Evolutionary conservation across 2,888 invertebrate species (phyloP).

Genomic region (Itoplectis maculator): DNA sequence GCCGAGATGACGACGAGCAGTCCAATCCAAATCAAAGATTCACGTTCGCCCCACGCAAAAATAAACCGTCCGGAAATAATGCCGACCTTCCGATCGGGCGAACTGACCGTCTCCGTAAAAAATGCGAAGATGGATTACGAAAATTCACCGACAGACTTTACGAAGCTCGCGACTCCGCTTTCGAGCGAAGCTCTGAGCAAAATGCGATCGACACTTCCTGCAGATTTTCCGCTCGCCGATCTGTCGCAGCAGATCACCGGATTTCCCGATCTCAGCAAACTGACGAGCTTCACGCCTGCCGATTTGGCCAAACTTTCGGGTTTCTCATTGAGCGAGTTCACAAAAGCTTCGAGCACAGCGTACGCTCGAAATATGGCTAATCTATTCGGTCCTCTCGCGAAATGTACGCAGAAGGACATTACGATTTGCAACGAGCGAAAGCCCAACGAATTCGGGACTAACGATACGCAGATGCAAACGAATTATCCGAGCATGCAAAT

Average conservation of each 20-base stretch:
- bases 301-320: slow-evolving; percentile 82
- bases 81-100: slow-evolving; percentile 81
- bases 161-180: slow-evolving; percentile 76
- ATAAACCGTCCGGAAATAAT: slow-evolving; percentile 76
- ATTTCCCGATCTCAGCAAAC: slow-evolving; percentile 81
- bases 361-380: slow-evolving; percentile 83
- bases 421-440: slow-evolving; percentile 69
- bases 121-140: slow-evolving; percentile 81
- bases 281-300: slow-evolving; percentile 80
- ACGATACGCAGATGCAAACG: slow-evolving; percentile 75
- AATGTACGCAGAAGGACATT: slow-evolving; percentile 76
- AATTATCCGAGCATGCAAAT: slow-evolving; percentile 54
- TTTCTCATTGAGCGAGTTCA: slow-evolving; percentile 81
- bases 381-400: slow-evolving; percentile 80
- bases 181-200: slow-evolving; percentile 75
- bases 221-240: slow-evolving; percentile 81
- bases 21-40: slow-evolving; percentile 66
- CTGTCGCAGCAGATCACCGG: slow-evolving; percentile 80
- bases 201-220: slow-evolving; percentile 71
- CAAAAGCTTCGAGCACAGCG: slow-evolving; percentile 80
- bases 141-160: slow-evolving; percentile 77
- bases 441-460: slow-evolving; percentile 63
- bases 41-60: slow-evolving; percentile 52
- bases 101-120: slow-evolving; percentile 82
- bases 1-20: slow-evolving; percentile 58